phyloP scores from a whole-genome alignment of 2,113 vertebrate species.

The Myrmecobius fasciatus region DNA sequence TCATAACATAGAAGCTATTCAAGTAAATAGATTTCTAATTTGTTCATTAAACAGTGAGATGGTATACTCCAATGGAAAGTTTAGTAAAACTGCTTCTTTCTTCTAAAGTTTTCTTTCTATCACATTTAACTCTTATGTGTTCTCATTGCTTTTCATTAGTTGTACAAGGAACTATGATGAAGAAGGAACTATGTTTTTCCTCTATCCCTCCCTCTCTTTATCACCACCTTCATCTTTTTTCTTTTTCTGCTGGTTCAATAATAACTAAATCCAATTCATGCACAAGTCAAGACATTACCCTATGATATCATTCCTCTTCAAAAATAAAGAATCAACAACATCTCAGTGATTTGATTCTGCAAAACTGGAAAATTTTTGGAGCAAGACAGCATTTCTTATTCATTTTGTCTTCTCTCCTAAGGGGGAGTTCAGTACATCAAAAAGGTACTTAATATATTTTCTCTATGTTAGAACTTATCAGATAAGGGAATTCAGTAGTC shows the following conservation, averaged over 20 bases:
- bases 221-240: not conserved
- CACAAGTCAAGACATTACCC: not conserved
- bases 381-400: not conserved
- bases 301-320: not conserved
- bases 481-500: not conserved
- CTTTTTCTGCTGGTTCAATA: not conserved
- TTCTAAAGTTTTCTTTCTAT: not conserved
- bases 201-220: not conserved
- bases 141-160: not conserved
- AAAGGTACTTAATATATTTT: not conserved
- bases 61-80: conserved; percentile 18
- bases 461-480: not conserved
- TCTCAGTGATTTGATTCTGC: not conserved
- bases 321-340: not conserved
- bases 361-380: not conserved
- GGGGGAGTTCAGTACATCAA: not conserved
- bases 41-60: conserved; percentile 56
- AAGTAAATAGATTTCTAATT: conserved; percentile 59
- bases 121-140: not conserved
- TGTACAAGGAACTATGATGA: not conserved
- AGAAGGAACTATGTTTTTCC: not conserved
- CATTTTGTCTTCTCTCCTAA: not conserved
- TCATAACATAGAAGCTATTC: conserved; percentile 39
- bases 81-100: conserved; percentile 11
- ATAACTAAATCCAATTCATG: not conserved